Percentiles rank a stretch among this genome's conserved stretches.
phyloP scores from a whole-genome alignment of 2,113 vertebrate species.

The Ochotona princeps region DNA sequence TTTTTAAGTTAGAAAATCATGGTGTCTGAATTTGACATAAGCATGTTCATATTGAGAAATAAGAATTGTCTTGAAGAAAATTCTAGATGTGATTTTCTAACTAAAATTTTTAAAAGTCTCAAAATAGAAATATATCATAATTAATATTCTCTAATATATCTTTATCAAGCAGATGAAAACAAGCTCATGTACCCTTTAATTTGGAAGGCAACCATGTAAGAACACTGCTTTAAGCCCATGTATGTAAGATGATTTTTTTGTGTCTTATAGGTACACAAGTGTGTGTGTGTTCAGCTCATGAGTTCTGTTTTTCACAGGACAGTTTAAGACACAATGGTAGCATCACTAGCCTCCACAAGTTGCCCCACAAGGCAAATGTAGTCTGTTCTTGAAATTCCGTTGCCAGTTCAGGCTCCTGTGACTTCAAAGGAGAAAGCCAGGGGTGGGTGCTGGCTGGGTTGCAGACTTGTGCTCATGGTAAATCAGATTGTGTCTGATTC shows the following conservation, averaged over 20 bases:
- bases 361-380: conserved; percentile 1
- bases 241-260: background rate
- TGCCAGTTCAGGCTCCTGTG: conserved; percentile 42
- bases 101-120: background rate
- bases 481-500: background rate
- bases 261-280: background rate
- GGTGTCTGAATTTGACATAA: background rate
- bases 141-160: conserved; percentile 14
- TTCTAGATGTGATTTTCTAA: conserved; percentile 20
- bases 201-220: conserved; percentile 3
- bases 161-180: conserved; percentile 24
- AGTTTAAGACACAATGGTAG: conserved; percentile 37
- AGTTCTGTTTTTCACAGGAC: background rate
- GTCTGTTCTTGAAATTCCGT: conserved; percentile 56
- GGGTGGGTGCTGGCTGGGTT: conserved; percentile 51
- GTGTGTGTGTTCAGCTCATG: background rate
- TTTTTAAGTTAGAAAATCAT: background rate
- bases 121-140: background rate
- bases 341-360: conserved; percentile 12
- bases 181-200: background rate
- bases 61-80: conserved; percentile 36
- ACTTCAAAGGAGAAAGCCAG: conserved; percentile 40
- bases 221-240: background rate
- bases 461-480: conserved; percentile 15
- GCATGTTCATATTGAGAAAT: background rate